These are phyloP conservation scores for Carcharodon carcharias DNA, from an alignment of 2,797 vertebrate genomes.

Conservation along the genomic window DNA sequence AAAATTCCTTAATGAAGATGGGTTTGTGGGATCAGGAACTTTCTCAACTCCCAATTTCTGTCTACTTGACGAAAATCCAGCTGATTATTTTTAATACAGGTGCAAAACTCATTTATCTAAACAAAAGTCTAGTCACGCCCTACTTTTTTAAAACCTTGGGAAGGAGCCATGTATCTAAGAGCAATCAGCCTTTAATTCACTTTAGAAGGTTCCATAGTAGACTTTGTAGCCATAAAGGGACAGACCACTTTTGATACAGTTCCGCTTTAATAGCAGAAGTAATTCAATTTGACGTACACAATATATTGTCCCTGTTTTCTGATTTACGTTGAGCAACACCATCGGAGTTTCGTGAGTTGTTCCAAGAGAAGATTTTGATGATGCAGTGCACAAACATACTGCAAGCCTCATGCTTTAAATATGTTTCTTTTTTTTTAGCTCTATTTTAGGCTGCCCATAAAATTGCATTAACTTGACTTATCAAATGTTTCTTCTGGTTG, in stretches of 20 bases:
- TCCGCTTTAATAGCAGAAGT: background rate
- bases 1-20: no score
- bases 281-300: background rate
- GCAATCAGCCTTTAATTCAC: background rate
- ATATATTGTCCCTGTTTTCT: background rate
- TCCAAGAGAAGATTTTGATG: background rate
- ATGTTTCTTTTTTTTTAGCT: no score
- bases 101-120: background rate
- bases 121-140: background rate
- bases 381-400: background rate
- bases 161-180: background rate
- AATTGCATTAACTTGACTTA: background rate
- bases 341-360: background rate
- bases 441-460: background rate
- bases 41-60: no score
- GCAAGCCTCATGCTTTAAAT: background rate
- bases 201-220: background rate
- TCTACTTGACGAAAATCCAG: no score
- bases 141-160: background rate
- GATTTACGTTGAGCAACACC: background rate
- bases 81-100: background rate
- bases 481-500: conserved; percentile 11
- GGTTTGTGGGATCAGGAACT: no score
- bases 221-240: background rate
- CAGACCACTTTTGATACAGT: background rate